Base-by-base conservation (phyloP, 1,140 invertebrate genomes). In the Parapsyche elsis region DNA sequence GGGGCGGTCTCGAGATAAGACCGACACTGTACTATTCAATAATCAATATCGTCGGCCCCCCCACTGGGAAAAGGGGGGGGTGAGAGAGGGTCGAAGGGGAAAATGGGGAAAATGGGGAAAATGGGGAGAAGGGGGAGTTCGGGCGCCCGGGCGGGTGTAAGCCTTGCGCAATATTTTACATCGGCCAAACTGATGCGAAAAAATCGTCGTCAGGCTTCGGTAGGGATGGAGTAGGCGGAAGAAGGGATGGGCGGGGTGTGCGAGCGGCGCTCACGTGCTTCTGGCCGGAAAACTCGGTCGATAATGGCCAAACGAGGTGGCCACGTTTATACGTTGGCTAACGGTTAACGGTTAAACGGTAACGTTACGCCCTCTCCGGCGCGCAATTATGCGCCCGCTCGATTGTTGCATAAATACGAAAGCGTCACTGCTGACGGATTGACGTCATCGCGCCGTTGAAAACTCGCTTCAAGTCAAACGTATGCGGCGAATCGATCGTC, bases 11-110 rank as follows among this genome's bases (percentile, higher is more conserved):
- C 45, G 76, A 81, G 80, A 81, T 81, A 81, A 81, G 80, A 70
- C 76, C 80, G 75, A 78, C 67, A 75, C 5, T 75, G 73, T 75
- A 78, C 12, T 67, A 79, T 70, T 79, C 80, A 76, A 81, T 81
- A 81, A 81, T 81, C 80, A 81, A 81, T 81, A 81, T 81, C 76
- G 76, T 30, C 73, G 73, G 49, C 14, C 61, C 67, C 23, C n/a
- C 10, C 1, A n/a, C n/a, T 4, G 9, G 49, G 57, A 21, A n/a
- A 12, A 24, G 73, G 5, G 16, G 5, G 14, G 71, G 14, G 26
- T 5, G 26, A 9, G 26, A 46, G 38, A 16, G 44, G 71, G 71
- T 7, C 73, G 38, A 46, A 71, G 73, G 73, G 10, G 30, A 44
- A 49, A 16, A 21, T 14, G 26, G 16, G 73, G 61, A 16, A n/a